Conservation (phyloP, 30 jellyfish, hydroid and myxozoan species). For the Hydractinia echinata region DNA sequence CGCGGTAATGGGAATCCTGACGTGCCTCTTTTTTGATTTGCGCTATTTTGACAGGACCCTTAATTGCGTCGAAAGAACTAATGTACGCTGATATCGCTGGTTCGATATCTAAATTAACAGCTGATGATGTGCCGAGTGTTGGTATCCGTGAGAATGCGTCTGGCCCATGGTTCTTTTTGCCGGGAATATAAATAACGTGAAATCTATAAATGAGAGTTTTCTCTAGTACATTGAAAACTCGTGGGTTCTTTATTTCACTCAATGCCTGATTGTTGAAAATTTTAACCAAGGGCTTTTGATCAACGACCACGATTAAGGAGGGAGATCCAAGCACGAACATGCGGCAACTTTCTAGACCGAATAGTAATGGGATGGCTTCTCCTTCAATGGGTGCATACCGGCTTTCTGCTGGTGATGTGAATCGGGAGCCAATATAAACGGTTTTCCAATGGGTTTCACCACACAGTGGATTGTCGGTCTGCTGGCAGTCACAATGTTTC, state of each 20-base stretch:
- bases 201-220: neutral
- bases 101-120: too few species aligned
- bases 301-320: neutral
- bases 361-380: constrained; percentile 18
- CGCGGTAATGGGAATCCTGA: too few species aligned
- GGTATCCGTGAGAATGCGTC: neutral
- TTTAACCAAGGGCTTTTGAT: neutral
- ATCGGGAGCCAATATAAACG: constrained; percentile 31
- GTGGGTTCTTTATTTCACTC: constrained; percentile 10
- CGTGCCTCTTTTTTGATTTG: too few species aligned
- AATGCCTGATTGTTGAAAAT: too few species aligned
- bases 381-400: constrained; percentile 33
- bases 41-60: too few species aligned
- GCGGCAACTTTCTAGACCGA: constrained; percentile 17
- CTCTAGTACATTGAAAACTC: constrained; percentile 22
- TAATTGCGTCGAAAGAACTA: too few species aligned
- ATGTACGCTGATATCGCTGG: too few species aligned
- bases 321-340: constrained; percentile 32
- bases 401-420: constrained; percentile 20
- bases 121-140: too few species aligned
- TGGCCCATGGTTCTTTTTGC: constrained; percentile 3
- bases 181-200: neutral
- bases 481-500: too few species aligned
- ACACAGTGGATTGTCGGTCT: constrained; percentile 9
- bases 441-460: constrained; percentile 6